Evolutionary conservation across 2,113 vertebrate species (phyloP).

Genomic region (Chauna torquata): DNA sequence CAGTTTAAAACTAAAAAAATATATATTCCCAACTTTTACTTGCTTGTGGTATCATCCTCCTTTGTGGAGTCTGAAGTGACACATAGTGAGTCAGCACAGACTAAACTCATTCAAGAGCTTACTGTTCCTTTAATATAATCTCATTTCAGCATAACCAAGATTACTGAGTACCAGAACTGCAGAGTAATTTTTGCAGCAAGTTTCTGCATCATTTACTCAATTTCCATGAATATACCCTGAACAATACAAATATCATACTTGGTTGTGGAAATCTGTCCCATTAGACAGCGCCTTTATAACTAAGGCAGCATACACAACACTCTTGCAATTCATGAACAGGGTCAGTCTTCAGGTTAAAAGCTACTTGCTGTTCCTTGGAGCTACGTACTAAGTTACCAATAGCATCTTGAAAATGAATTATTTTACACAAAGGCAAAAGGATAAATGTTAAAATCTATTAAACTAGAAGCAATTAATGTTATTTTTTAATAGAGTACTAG

Average conservation of each 20-base stretch:
- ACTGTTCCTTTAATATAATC: background rate
- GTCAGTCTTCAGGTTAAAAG: background rate
- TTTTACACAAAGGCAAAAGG: background rate
- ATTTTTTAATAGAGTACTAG: background rate
- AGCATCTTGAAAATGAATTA: background rate
- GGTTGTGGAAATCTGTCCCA: background rate
- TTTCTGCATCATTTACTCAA: background rate
- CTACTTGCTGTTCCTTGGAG: background rate
- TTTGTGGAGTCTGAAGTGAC: background rate
- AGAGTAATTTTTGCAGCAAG: background rate
- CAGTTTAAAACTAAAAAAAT: background rate
- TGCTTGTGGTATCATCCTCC: background rate
- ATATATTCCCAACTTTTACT: background rate
- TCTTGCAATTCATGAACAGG: background rate
- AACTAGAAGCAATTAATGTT: background rate
- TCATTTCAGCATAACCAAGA: background rate
- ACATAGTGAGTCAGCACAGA: background rate
- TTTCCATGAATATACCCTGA: background rate
- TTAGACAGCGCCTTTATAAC: background rate
- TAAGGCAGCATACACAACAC: background rate
- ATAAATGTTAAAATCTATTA: background rate
- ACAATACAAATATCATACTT: background rate
- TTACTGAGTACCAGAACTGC: background rate
- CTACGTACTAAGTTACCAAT: background rate
- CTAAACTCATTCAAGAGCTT: background rate